Conservation (phyloP, 2,113 vertebrate genomes). For the Clarias macrocephalus region DNA sequence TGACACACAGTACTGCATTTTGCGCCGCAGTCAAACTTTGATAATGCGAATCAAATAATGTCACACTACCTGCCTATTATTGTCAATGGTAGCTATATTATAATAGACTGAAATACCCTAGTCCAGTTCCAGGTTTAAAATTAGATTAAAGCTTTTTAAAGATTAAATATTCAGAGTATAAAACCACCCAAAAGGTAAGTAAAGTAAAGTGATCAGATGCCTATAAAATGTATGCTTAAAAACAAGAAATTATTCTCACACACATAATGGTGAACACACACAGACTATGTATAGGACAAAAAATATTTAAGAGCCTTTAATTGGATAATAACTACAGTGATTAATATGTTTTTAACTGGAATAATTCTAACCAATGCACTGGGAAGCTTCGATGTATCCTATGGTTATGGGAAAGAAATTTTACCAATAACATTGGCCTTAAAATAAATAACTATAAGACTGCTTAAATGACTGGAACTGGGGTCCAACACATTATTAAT, state of each 20-base stretch:
- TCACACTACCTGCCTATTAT: neutral
- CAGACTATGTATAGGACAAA: neutral
- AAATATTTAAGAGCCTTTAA: too few relatives aligned
- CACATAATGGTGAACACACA: neutral
- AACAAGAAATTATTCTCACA: neutral
- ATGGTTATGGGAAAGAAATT: too few relatives aligned
- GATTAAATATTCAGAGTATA: neutral
- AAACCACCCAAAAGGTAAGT: neutral
- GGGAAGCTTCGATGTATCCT: too few relatives aligned
- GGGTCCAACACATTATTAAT: too few relatives aligned
- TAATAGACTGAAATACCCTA: conserved; percentile 33
- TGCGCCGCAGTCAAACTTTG: neutral
- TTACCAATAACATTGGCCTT: too few relatives aligned
- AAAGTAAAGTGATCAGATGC: neutral
- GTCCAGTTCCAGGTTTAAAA: neutral
- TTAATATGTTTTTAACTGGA: too few relatives aligned
- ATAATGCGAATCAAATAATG: conserved; percentile 8
- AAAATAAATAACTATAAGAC: too few relatives aligned
- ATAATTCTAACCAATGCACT: too few relatives aligned
- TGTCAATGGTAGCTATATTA: conserved; percentile 2
- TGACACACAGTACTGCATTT: neutral
- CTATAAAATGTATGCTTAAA: neutral
- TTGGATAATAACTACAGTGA: too few relatives aligned
- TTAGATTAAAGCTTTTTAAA: neutral
- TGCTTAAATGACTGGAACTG: too few relatives aligned